Evolutionary conservation across 1,140 invertebrate genomes (phyloP), one percentile per base, ranked within the genome.

Genomic region (Chionoecetes opilio): DNA sequence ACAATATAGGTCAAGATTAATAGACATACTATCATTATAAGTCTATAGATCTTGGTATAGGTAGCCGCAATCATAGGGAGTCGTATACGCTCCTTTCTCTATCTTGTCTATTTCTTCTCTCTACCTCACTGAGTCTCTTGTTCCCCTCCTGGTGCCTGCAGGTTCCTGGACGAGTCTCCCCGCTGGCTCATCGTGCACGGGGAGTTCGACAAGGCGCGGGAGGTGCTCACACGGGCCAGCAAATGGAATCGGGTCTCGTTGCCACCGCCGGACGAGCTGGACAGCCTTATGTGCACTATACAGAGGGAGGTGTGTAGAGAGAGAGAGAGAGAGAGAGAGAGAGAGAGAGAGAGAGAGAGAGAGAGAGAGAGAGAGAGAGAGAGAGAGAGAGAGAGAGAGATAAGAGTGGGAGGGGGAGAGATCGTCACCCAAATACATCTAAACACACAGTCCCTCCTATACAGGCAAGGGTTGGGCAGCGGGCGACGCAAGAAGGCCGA

Each of bases 151-250:
- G 32, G 26, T 26, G 26, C 8, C n/a, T n/a, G 32, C 53, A 94
- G 93, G 93, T 94, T 94, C 26, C 21, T 94, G n/a, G 93, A 94
- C 87, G 93, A 94, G 87, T 94, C 93, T 35, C 93, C 93, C 5
- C 86, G 93, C 32, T 94, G 93, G 93, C 87, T 94, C 6, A 89
- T 94, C n/a, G 85, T 94, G 32, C 32, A 89, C 34, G 93, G 93
- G 5, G 38, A 82, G 26, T 90, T 94, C 46, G 93, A 94, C 8
- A 75, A 38, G 38, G 93, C 93, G 9, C 32, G 38, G 32, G 82
- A 90, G 93, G 87, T 94, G 0, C 53, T 94, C 31, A 17, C 29
- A 29, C 63, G 35, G n/a, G 93, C 93, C 3, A 84, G 82, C 41
- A 34, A 53, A 1, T 94, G 93, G 93, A 94, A 94, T 34, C 31